These are phyloP conservation scores for Psittacula derbiana DNA, from an alignment of 2,797 vertebrate species.

Conservation along the genomic window DNA sequence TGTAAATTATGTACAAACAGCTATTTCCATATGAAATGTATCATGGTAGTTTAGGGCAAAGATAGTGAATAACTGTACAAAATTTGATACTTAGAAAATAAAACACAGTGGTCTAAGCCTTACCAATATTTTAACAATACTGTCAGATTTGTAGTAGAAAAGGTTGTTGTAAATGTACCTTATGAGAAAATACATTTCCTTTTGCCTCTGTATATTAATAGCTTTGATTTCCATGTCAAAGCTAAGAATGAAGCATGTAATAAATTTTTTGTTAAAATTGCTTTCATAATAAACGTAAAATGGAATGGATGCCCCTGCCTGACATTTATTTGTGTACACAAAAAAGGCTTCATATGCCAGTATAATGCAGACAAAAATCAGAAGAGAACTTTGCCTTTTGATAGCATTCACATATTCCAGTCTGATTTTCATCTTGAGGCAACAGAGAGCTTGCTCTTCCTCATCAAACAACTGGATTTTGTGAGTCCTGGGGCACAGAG, in stretches of 20 bases:
- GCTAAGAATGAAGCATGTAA: conserved; percentile 69
- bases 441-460: background rate
- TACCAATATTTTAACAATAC: conserved; percentile 57
- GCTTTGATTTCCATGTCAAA: conserved; percentile 66
- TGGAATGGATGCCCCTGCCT: background rate
- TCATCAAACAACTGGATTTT: background rate
- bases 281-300: conserved; percentile 73
- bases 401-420: background rate
- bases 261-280: conserved; percentile 60
- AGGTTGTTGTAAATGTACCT: conserved; percentile 68
- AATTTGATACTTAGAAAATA: conserved; percentile 62
- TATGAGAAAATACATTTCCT: conserved; percentile 46
- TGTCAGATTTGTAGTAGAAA: conserved; percentile 53
- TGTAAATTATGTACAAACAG: conserved; percentile 76
- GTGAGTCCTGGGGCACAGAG: background rate
- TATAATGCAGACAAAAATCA: background rate
- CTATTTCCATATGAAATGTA: conserved; percentile 58
- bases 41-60: conserved; percentile 40
- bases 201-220: conserved; percentile 63
- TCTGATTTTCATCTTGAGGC: background rate
- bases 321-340: background rate
- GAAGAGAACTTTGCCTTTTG: background rate
- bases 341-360: background rate
- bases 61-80: conserved; percentile 63
- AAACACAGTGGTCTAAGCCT: conserved; percentile 47